Base-by-base conservation (phyloP, 2,797 vertebrate species). In the Falco cherrug region DNA sequence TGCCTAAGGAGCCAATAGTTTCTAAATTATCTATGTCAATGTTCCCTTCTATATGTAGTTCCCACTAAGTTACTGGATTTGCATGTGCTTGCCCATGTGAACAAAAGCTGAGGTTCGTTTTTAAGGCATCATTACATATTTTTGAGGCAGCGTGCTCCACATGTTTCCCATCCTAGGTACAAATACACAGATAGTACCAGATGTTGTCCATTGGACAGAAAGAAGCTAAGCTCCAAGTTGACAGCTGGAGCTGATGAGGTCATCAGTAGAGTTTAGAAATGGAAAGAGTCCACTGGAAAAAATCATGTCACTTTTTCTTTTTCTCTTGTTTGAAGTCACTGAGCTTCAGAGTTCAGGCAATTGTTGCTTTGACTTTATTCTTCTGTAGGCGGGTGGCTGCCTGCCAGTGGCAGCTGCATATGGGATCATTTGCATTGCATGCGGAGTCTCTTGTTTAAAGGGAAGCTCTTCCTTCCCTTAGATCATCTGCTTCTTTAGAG, bases 331-430 rank as follows among this genome's bases (percentile, higher is more conserved):
- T 98, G 98, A 98, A 98, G 98, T 98, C 97, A 97, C 96, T 98
- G 97, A 98, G 98, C 98, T 98, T 97, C 92, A 97, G 97, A 93
- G 93, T 98, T 98, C 94, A 77, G 96, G 96, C 97, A 97, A 98
- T 98, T 98, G 97, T 97, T 97, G 96, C 96, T 97, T 97, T 98
- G 97, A 97, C 96, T 98, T 98, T 98, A 98, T 98, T 98, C 97
- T 98, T 96, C 48, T 94, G 97, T 96, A 98, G 97, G 97, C 95
- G 95, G 96, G 97, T 98, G 98, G 98, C 98, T 98, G 98, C 69
- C 94, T 98, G 98, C 98, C 98, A 98, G 97, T 95, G 97, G 97
- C 98, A 98, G 98, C 98, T 98, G 98, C 97, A 95, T 87, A 80
- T 95, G 84, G 98, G 96, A 98, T 98, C 95, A 98, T 98, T 98